A percentile compares a stretch with the other conserved stretches of the same genome.
Evolutionary conservation across 2,888 invertebrate genomes (phyloP).

Genomic region (Lithophane semibrunnea): DNA sequence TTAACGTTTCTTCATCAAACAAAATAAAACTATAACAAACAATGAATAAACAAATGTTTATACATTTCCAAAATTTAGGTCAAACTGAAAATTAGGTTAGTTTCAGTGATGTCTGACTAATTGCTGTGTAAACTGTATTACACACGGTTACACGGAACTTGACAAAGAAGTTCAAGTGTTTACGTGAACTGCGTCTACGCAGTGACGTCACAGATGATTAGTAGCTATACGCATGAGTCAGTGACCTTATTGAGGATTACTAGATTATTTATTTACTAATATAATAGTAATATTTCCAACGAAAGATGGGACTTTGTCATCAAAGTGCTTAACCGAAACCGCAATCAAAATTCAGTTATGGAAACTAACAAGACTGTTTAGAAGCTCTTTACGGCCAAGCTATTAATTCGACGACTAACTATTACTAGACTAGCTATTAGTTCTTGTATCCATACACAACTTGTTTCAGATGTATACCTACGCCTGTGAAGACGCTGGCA

Average conservation of each 20-base stretch:
- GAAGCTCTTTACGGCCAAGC: not conserved
- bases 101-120: constrained; percentile 44
- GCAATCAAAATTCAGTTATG: not conserved
- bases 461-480: not conserved
- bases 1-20: constrained; percentile 9
- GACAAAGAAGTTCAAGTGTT: constrained; percentile 46
- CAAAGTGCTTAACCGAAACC: not conserved
- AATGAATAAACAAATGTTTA: constrained; percentile 25
- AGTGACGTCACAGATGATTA: constrained; percentile 40
- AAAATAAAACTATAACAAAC: constrained; percentile 12
- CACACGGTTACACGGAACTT: constrained; percentile 55
- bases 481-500: not conserved
- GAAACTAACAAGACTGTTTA: not conserved
- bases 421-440: no score
- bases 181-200: constrained; percentile 8
- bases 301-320: not conserved
- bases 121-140: constrained; percentile 49
- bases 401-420: not conserved
- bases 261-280: constrained; percentile 9
- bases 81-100: constrained; percentile 36
- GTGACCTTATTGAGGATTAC: constrained; percentile 16
- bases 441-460: not conserved
- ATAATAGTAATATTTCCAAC: not conserved
- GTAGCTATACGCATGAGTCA: constrained; percentile 38
- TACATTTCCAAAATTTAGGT: constrained; percentile 26